Evolutionary conservation across 2,113 vertebrate species (phyloP).

Genomic region (Grantiella picta): DNA sequence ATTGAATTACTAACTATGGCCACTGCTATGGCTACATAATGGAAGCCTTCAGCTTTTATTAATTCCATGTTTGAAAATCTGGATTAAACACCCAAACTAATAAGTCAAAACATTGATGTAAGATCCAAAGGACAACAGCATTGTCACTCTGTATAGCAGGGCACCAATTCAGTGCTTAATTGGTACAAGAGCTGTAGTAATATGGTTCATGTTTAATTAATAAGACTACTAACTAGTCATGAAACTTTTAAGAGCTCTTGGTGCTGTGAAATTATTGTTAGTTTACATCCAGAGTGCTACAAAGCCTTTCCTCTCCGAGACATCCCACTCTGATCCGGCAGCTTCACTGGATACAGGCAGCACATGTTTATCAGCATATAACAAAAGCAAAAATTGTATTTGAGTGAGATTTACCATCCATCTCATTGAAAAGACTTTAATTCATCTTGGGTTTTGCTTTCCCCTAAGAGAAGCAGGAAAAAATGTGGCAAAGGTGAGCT

Average conservation of each 20-base stretch:
- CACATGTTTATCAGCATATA: neutral
- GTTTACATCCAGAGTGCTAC: neutral
- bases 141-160: neutral
- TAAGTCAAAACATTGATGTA: conserved; percentile 4
- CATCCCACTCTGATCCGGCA: neutral
- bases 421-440: neutral
- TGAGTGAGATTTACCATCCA: neutral
- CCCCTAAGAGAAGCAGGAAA: neutral
- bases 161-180: conserved; percentile 23
- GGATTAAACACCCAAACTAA: conserved; percentile 40
- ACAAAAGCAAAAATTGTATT: neutral
- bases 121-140: neutral
- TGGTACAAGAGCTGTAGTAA: conserved; percentile 39
- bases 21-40: neutral
- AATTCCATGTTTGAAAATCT: conserved; percentile 33
- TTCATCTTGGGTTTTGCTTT: neutral
- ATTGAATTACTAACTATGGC: neutral
- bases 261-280: neutral
- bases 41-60: conserved; percentile 48
- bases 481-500: neutral
- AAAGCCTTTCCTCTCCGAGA: neutral
- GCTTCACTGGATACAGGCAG: neutral
- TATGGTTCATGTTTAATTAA: conserved; percentile 54
- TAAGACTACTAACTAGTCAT: conserved; percentile 16
- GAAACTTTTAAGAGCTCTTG: conserved; percentile 40